Percentiles rank a stretch among this genome's conserved stretches.
These are phyloP conservation scores for Phodopus roborovskii DNA, from an alignment of 2,113 vertebrate species.

Conservation along the genomic window DNA sequence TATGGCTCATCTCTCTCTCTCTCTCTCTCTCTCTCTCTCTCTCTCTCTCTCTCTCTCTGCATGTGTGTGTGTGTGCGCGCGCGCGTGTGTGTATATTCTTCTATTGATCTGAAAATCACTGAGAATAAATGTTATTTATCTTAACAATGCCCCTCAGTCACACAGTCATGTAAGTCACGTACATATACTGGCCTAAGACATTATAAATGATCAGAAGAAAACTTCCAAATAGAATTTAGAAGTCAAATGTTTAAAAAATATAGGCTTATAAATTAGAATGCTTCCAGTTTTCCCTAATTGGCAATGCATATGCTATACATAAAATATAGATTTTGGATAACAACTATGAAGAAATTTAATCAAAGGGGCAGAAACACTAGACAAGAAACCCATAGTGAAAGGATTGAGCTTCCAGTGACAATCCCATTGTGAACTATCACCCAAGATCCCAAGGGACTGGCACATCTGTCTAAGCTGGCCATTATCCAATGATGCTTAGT, in stretches of 20 bases:
- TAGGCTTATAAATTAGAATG: background rate
- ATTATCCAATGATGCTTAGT: constrained; percentile 42
- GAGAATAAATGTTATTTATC: background rate
- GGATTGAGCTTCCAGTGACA: background rate
- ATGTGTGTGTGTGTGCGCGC: background rate
- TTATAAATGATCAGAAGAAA: background rate
- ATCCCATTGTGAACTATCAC: background rate
- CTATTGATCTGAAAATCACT: background rate
- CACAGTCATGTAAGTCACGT: constrained; percentile 1
- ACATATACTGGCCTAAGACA: background rate
- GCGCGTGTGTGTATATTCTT: background rate
- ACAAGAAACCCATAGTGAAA: background rate
- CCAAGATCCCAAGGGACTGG: background rate
- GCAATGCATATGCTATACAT: background rate
- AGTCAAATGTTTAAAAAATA: constrained; percentile 32
- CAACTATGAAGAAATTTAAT: constrained; percentile 16
- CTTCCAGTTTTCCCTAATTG: background rate
- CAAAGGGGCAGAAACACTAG: background rate
- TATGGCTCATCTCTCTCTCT: background rate
- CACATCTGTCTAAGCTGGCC: background rate
- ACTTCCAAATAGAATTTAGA: constrained; percentile 41
- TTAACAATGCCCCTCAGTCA: constrained; percentile 8
- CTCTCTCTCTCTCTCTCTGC: no score
- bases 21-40: no score
- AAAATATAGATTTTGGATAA: constrained; percentile 9